Evolutionary conservation across 2,113 vertebrate genomes (phyloP), one percentile per base, ranked within the genome.

Genomic region (Trochalopteron elliotii): DNA sequence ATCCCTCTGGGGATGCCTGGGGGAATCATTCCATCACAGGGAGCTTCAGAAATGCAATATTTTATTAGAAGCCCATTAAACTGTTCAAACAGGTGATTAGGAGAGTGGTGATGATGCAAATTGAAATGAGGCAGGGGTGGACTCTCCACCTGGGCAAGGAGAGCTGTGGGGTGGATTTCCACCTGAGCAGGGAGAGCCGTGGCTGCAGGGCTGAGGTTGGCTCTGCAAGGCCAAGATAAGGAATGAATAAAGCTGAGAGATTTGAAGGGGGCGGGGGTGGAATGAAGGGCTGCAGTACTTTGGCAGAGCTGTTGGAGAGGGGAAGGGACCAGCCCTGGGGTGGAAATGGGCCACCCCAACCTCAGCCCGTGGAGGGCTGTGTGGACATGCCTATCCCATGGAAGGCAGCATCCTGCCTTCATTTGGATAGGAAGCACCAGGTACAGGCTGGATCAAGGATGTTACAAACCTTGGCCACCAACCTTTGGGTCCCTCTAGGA

Each of bases 1-100:
- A 12, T 83, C 45, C 70, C 49, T 79, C 69, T 0, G 0, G 77
- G 39, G 7, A 47, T 4, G 14, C 61, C 0, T 0, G 45, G 50
- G 45, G 76, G 47, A 53, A 64, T 65, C 15, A 53, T 70, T 52
- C 52, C 35, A 19, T n/a, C 28, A 5, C 18, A 28, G 27, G 14
- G 19, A 44, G 63, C 27, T 83, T 44, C 35, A 21, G 52, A 80
- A 93, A 53, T 44, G 35, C 64, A 79, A 5, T 27, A 10, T 69
- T 81, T 91, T 63, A 50, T 74, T 47, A 68, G 65, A 56, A 92
- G 37, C 52, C 72, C 69, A 45, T 93, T 77, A 69, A 84, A 69
- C 50, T 71, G 35, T 68, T 93, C 50, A 78, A 86, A 64, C 45
- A 76, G 85, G 87, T 74, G 70, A 83, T 86, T 56, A 74, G 60